These are phyloP conservation scores for Peromyscus attwateri DNA, from an alignment of 2,797 vertebrate genomes.

Conservation along the genomic window DNA sequence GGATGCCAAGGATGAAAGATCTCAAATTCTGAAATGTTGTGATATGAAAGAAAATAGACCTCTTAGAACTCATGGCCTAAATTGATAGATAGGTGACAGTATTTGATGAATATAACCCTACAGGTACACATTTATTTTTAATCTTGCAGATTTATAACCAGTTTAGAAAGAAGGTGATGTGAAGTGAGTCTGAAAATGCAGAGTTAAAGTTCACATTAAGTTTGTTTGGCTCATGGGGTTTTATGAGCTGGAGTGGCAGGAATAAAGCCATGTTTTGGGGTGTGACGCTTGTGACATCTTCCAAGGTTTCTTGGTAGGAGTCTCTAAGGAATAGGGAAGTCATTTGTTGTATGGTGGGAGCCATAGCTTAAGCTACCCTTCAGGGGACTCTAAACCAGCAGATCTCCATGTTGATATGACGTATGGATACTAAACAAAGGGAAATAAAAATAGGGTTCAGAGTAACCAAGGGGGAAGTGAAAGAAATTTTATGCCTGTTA, in stretches of 20 bases:
- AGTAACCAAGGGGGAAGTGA: constrained; percentile 3
- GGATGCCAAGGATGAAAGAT: constrained; percentile 1
- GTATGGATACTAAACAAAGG: constrained; percentile 17
- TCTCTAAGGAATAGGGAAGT: neutral
- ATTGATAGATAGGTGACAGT: no score
- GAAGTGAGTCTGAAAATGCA: neutral
- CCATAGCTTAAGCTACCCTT: neutral
- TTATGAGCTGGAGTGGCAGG: neutral
- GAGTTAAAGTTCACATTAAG: neutral
- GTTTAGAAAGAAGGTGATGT: neutral
- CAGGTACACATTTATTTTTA: neutral
- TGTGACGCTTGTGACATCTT: neutral
- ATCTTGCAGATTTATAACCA: neutral
- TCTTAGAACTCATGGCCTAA: neutral
- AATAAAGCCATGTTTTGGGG: neutral
- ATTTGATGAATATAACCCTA: neutral
- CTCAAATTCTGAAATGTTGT: neutral
- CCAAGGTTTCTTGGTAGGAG: neutral
- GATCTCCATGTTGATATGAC: neutral
- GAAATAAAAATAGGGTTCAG: constrained; percentile 5
- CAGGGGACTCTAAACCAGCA: neutral
- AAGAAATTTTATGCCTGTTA: neutral
- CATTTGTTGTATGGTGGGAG: neutral
- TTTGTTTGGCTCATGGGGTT: neutral
- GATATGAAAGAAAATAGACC: neutral